Base-by-base conservation (phyloP, 2,797 vertebrate genomes). In the Enteromius mattozi region DNA sequence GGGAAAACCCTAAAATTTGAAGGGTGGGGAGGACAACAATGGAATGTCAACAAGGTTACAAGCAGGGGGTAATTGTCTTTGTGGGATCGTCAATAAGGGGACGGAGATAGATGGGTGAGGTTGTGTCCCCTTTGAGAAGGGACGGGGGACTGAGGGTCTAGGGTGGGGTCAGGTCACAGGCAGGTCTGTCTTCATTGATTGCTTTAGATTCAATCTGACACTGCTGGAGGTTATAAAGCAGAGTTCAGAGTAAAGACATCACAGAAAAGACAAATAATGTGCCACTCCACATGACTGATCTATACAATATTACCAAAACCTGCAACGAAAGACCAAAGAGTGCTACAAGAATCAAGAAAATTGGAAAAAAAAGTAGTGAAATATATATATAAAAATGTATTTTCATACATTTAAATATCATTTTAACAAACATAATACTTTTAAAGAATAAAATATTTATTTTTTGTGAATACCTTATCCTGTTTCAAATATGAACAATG, bases 131-230 rank as follows among this genome's bases (percentile, higher is more conserved):
- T 37, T 40, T 72, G 51, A 76, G 59, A 27, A 19, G 16, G 72
- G 69, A 35, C 6, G 51, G 56, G 14, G 21, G 59, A 69, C 42
- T 33, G 47, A 37, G 37, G 45, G 68, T 74, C 71, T 79, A 54
- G 66, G 84, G 78, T 74, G 81, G 83, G 84, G 84, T 89, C 89
- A 90, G 90, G 90, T 92, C 91, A 91, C 37, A 65, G 35, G 54
- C 45, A 71, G 59, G 82, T 85, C 91, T 89, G 90, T 63, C 90
- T 88, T 93, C 91, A 95, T 93, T 91, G 92, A 93, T 93, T 89
- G 92, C 76, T 84, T 88, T 42, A 61, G 70, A n/a, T 74, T 27
- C 37, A 78, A 7, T 78, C 80, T 37, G 30, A 51, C 66, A 78
- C 6, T 21, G 49, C 69, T 86, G 80, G 65, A 74, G 81, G 72